Percentiles rank a stretch among this genome's conserved stretches.
These are phyloP conservation scores for Lithobates pipiens DNA, from an alignment of 2,797 vertebrate species.

Conservation along the genomic window DNA sequence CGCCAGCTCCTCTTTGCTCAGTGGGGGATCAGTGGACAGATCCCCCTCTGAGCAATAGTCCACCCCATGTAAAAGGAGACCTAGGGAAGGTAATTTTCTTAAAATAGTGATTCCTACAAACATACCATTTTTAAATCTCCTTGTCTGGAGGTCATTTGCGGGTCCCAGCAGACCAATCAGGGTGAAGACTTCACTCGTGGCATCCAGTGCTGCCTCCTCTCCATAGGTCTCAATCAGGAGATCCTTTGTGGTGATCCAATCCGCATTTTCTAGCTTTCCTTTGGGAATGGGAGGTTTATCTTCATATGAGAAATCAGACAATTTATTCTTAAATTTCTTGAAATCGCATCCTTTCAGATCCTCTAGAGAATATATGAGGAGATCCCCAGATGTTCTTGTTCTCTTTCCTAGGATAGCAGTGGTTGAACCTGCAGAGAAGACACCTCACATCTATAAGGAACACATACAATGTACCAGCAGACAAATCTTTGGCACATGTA, in stretches of 20 bases:
- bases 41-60: too few relatives aligned
- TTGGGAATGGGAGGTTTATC: not conserved
- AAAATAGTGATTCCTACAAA: too few relatives aligned
- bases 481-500: too few relatives aligned
- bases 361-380: not conserved
- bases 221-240: not conserved
- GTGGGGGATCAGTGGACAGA: too few relatives aligned
- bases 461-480: too few relatives aligned
- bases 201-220: constrained; percentile 2
- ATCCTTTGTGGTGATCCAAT: not conserved
- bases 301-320: not conserved
- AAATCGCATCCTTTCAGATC: not conserved
- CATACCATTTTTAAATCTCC: not conserved
- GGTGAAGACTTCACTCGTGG: not conserved
- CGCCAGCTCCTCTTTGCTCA: too few relatives aligned
- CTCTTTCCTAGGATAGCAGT: not conserved
- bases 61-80: too few relatives aligned
- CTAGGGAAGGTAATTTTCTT: too few relatives aligned
- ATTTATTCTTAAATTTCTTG: constrained; percentile 6
- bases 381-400: not conserved
- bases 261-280: not conserved
- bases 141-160: not conserved
- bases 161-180: not conserved
- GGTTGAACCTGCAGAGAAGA: too few relatives aligned
- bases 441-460: too few relatives aligned